A percentile compares a stretch with the other conserved stretches of the same genome.
These are phyloP conservation scores for Tyrophagus putrescentiae DNA, from an alignment of 1,140 invertebrate genomes.

Conservation along the genomic window DNA sequence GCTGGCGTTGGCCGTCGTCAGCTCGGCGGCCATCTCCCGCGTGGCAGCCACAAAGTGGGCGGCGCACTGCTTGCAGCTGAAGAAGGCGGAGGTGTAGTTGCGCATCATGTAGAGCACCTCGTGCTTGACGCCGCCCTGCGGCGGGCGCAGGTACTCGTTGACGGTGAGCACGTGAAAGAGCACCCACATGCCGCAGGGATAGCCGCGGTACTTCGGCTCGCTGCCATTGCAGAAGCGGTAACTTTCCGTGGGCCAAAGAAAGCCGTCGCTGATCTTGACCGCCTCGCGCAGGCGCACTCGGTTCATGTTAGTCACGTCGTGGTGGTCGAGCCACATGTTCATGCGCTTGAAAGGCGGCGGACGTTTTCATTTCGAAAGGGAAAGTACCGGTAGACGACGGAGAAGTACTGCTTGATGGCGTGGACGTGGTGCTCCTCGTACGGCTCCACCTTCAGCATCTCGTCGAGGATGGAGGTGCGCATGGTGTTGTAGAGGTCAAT, in stretches of 20 bases:
- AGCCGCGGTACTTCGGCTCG: constrained; percentile 54
- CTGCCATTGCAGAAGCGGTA: constrained; percentile 76
- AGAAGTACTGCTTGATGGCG: constrained; percentile 17
- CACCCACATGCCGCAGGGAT: constrained; percentile 87
- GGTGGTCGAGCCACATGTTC: constrained; percentile 15
- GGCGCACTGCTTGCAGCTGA: constrained; percentile 79
- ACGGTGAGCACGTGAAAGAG: constrained; percentile 86
- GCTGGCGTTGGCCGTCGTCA: constrained; percentile 51
- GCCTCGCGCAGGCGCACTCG: background rate
- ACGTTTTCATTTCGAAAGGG: constrained; percentile 24
- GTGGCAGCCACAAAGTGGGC: constrained; percentile 67
- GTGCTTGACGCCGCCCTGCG: constrained; percentile 32
- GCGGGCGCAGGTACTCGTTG: constrained; percentile 42
- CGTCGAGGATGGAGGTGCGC: constrained; percentile 10
- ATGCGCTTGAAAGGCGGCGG: constrained; percentile 21
- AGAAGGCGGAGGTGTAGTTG: constrained; percentile 79
- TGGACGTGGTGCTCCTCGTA: constrained; percentile 16
- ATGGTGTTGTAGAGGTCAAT: constrained; percentile 23
- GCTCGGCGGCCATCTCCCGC: constrained; percentile 47
- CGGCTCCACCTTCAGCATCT: background rate
- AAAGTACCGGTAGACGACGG: constrained; percentile 19
- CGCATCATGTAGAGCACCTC: constrained; percentile 64
- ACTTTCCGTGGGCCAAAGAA: constrained; percentile 37
- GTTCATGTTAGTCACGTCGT: no score
- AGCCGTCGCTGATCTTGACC: constrained; percentile 6